Percentiles rank a stretch among this genome's conserved stretches.
phyloP scores from a whole-genome alignment of 2,888 invertebrate genomes.

The Xestia xanthographa region DNA sequence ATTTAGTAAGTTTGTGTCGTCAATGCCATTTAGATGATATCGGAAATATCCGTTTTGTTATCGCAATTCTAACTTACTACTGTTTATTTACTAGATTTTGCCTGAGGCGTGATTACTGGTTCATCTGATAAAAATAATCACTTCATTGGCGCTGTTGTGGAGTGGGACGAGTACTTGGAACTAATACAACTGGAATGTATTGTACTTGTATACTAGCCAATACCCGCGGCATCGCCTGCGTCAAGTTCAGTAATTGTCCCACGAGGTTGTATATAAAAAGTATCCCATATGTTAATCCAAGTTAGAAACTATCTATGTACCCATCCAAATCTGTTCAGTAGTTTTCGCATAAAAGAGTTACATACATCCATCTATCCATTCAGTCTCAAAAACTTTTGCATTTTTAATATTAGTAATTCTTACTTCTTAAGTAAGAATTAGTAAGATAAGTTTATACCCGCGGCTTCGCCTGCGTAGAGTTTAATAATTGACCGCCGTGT shows the following conservation, averaged over 20 bases:
- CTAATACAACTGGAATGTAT: too few relatives aligned
- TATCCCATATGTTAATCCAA: not conserved
- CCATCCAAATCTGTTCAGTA: not conserved
- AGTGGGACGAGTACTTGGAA: not conserved
- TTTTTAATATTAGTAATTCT: too few relatives aligned
- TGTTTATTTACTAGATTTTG: constrained; percentile 51
- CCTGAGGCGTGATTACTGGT: constrained; percentile 17
- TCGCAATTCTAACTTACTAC: constrained; percentile 44
- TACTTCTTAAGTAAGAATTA: too few relatives aligned
- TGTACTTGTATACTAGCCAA: not conserved
- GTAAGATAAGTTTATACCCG: too few relatives aligned
- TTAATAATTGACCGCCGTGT: too few relatives aligned
- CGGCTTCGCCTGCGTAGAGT: too few relatives aligned
- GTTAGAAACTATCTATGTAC: not conserved
- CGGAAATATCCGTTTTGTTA: constrained; percentile 63
- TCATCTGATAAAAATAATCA: constrained; percentile 35
- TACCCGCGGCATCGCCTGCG: not conserved
- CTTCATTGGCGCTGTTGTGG: constrained; percentile 26
- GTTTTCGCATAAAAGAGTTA: not conserved
- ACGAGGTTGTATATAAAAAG: not conserved
- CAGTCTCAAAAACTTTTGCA: too few relatives aligned
- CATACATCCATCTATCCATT: too few relatives aligned
- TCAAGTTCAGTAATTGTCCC: not conserved
- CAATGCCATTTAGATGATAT: constrained; percentile 61
- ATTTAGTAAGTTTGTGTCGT: constrained; percentile 32